Conservation (phyloP, 2,888 invertebrate genomes). For the Drosophila atroscutellata region DNA sequence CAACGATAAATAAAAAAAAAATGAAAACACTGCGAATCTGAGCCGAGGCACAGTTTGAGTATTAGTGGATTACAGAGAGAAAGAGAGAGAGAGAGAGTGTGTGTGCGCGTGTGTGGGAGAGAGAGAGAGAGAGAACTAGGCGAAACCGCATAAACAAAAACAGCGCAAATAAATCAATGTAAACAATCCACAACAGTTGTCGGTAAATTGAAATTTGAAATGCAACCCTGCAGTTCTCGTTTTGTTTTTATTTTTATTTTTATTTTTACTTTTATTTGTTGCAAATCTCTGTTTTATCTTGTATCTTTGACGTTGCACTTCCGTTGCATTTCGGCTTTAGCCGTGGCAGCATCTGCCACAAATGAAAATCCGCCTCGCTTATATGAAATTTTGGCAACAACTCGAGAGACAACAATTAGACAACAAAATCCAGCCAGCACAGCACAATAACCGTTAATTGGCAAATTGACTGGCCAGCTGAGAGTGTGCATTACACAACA, state of each 20-base stretch:
- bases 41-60: conserved; percentile 59
- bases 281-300: conserved; percentile 1
- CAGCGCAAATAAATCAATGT: conserved; percentile 80
- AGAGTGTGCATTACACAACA: conserved; percentile 24
- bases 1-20: conserved; percentile 37
- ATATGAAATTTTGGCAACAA: conserved; percentile 33
- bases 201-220: conserved; percentile 81
- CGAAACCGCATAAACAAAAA: conserved; percentile 74
- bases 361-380: conserved; percentile 10
- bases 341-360: conserved; percentile 32
- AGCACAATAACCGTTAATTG: conserved; percentile 68
- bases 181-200: conserved; percentile 81
- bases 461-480: conserved; percentile 41
- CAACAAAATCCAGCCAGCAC: not conserved
- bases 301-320: conserved; percentile 4
- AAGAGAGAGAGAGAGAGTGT: conserved; percentile 17
- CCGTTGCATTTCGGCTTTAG: conserved; percentile 10
- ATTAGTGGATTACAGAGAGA: conserved; percentile 66
- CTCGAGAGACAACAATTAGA: conserved; percentile 16
- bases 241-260: not conserved
- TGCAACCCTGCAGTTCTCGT: conserved; percentile 59
- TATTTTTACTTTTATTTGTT: not conserved
- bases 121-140: conserved; percentile 35
- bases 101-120: not conserved
- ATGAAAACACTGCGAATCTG: conserved; percentile 51